These are phyloP conservation scores for Paragorgia papillata DNA, from an alignment of 92 coral and sea anemone genomes.

Conservation along the genomic window DNA sequence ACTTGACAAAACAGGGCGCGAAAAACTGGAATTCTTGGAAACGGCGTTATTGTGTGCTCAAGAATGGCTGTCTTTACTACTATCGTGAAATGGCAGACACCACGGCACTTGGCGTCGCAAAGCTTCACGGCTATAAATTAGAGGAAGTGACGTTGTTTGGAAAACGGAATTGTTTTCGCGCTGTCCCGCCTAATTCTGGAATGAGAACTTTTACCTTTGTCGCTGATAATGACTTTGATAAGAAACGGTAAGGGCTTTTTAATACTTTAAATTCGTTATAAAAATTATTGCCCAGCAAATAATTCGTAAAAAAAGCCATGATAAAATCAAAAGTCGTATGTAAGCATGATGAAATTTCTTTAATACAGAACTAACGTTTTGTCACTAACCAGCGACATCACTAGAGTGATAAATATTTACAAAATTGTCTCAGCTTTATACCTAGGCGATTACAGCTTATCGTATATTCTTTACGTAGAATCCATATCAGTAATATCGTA, in stretches of 20 bases:
- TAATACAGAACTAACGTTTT: too few relatives aligned
- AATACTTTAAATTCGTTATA: not conserved
- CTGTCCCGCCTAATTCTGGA: conserved; percentile 64
- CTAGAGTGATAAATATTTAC: too few relatives aligned
- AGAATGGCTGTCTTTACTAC: conserved; percentile 93
- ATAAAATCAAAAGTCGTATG: not conserved
- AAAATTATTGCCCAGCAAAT: not conserved
- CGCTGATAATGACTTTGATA: conserved; percentile 89
- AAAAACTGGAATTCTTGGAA: conserved; percentile 74
- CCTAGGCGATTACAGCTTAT: not conserved
- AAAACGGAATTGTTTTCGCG: conserved; percentile 69
- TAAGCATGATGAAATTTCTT: too few relatives aligned
- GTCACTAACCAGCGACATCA: too few relatives aligned
- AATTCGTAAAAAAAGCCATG: not conserved
- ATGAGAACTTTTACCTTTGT: conserved; percentile 71
- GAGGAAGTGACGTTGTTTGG: conserved; percentile 66
- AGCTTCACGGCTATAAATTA: conserved; percentile 73
- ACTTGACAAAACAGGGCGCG: conserved; percentile 79
- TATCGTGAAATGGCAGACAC: conserved; percentile 96
- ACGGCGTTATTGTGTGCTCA: conserved; percentile 92
- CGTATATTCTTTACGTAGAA: not conserved
- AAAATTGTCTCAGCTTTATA: too few relatives aligned
- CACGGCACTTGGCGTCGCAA: conserved; percentile 90
- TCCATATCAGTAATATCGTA: not conserved
- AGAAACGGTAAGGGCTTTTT: conserved; percentile 68